Evolutionary conservation across 2,113 vertebrate genomes (phyloP), one percentile per base, ranked within the genome.

Genomic region (Periophthalmus modestus): DNA sequence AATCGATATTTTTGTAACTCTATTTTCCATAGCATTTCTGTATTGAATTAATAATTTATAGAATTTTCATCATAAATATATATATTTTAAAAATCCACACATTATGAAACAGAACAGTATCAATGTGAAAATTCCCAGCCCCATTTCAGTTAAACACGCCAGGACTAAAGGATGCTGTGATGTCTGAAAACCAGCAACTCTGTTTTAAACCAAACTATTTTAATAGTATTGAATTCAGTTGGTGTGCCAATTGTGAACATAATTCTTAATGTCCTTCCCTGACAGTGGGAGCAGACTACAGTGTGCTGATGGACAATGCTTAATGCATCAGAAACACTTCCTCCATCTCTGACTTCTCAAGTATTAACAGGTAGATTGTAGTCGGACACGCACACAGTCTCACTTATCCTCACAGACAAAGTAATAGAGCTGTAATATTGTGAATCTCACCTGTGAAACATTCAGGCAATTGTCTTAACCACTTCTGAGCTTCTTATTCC

Each of bases 211-310:
- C 39, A 46, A 66, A 23, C 11, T 5, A 66, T 43, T 5, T 1
- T 43, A 47, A 46, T 15, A 63, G 61, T 67, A 63, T 57, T n/a
- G n/a, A 71, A 21, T 59, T 58, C 1, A 13, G 7, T 9, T 54
- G 33, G 13, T 5, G 73, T 80, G 84, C 69, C 77, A 79, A 72
- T 16, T 59, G 61, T 71, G 48, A 50, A 83, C 5, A 28, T 24
- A 16, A 24, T 16, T 48, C 61, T 79, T 81, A 46, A 54, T 43
- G 12, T 84, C 81, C 85, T 85, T 82, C 81, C 82, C 80, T 83
- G 69, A 71, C 1, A 84, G 78, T 68, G 82, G 82, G 85, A 81
- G 80, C 85, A 87, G 87, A 89, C 81, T 86, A 82, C 79, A 72
- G 85, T 86, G 82, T 86, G 76, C 74, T 63, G 66, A 63, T 63